These are phyloP conservation scores for Itoplectis maculator DNA, from an alignment of 2,888 invertebrate genomes.

Conservation along the genomic window DNA sequence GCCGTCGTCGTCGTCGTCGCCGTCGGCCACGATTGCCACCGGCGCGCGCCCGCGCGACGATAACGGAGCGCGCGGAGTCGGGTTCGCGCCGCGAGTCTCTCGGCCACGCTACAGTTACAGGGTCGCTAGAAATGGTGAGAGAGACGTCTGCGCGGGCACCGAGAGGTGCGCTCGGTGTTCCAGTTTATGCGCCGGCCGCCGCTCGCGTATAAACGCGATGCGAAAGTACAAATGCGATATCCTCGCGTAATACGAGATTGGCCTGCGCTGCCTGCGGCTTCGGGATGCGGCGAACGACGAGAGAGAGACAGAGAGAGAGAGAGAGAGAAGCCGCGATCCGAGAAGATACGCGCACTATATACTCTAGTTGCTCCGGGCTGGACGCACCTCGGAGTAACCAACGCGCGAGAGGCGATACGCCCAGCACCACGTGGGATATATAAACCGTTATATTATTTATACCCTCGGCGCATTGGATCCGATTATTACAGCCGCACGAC, in stretches of 20 bases:
- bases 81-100: constrained; percentile 42
- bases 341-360: constrained; percentile 67
- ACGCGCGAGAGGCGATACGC: constrained; percentile 71
- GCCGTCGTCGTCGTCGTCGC: too few species aligned
- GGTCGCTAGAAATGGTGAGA: constrained; percentile 66
- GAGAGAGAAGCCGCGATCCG: constrained; percentile 43
- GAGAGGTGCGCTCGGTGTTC: constrained; percentile 43
- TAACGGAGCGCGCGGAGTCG: constrained; percentile 63
- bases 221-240: constrained; percentile 67
- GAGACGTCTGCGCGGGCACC: constrained; percentile 35
- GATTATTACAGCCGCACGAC: not conserved
- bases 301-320: constrained; percentile 16
- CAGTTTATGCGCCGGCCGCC: constrained; percentile 54
- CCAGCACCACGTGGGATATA: constrained; percentile 73
- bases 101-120: constrained; percentile 65
- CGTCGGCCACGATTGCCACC: constrained; percentile 20
- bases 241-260: constrained; percentile 60
- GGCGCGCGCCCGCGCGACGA: constrained; percentile 9
- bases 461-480: constrained; percentile 36
- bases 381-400: constrained; percentile 41
- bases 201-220: constrained; percentile 36
- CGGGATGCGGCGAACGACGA: constrained; percentile 19
- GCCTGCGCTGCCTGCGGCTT: constrained; percentile 29
- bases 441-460: constrained; percentile 81
- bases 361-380: constrained; percentile 57